A percentile compares a stretch with the other conserved stretches of the same genome.
Conservation (phyloP, 1,140 invertebrate species). For the Schmidtea mediterranea region DNA sequence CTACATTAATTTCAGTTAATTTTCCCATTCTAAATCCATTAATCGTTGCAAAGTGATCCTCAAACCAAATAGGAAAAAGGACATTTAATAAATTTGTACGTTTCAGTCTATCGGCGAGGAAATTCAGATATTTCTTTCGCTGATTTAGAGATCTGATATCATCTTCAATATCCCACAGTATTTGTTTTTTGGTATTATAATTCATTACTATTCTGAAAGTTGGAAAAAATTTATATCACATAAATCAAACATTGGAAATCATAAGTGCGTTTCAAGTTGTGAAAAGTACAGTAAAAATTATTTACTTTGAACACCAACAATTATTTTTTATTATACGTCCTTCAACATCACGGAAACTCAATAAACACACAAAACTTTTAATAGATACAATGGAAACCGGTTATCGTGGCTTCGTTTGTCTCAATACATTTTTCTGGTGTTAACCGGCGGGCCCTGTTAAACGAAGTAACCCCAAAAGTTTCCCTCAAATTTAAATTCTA, state of each 20-base stretch:
- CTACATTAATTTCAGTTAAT: not conserved
- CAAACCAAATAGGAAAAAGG: not conserved
- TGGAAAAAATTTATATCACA: not conserved
- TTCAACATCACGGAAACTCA: too few species aligned
- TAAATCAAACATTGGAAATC: not conserved
- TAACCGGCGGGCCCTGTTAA: too few species aligned
- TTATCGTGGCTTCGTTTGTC: too few species aligned
- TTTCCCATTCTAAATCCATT: not conserved
- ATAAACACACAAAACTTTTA: too few species aligned
- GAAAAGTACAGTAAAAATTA: too few species aligned
- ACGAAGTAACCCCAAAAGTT: too few species aligned
- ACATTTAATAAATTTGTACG: not conserved
- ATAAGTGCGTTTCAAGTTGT: not conserved
- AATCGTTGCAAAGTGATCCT: slow-evolving; percentile 3
- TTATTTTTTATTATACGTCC: too few species aligned
- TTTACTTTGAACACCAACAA: too few species aligned
- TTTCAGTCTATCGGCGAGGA: not conserved
- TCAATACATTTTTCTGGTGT: too few species aligned
- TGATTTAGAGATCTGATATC: not conserved
- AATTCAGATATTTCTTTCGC: not conserved
- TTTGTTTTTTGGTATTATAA: not conserved
- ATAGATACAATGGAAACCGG: too few species aligned
- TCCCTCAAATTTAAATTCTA: too few species aligned
- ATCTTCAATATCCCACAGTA: not conserved
- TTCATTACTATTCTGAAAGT: not conserved